These are phyloP conservation scores for Zele albiditarsus DNA, from an alignment of 2,888 invertebrate genomes.

Conservation along the genomic window DNA sequence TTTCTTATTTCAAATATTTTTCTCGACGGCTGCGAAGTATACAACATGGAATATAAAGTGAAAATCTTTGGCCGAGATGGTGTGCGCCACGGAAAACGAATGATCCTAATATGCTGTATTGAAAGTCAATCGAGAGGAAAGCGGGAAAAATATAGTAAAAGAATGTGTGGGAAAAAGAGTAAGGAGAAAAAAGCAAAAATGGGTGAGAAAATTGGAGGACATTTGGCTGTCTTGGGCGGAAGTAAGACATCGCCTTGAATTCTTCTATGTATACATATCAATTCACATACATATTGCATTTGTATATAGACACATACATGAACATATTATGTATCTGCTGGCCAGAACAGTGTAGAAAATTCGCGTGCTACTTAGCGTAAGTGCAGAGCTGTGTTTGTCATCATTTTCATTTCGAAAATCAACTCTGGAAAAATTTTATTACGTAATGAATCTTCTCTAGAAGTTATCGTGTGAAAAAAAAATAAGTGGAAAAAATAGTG, in stretches of 20 bases:
- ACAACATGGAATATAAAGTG: conserved; percentile 14
- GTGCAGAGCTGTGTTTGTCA: too few species aligned
- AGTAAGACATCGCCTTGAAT: conserved; percentile 48
- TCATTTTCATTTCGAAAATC: too few species aligned
- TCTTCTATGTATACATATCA: neutral
- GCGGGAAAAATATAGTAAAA: conserved; percentile 23
- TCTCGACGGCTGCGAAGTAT: neutral
- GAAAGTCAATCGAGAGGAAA: conserved; percentile 47
- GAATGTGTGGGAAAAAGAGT: conserved; percentile 43
- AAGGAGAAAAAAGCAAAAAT: conserved; percentile 44
- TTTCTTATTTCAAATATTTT: neutral
- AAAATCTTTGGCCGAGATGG: conserved; percentile 25
- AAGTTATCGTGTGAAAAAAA: too few species aligned
- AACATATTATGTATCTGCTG: too few species aligned
- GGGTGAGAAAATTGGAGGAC: conserved; percentile 31
- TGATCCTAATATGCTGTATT: conserved; percentile 47
- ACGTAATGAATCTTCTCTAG: too few species aligned
- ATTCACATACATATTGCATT: conserved; percentile 9
- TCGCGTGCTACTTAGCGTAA: too few species aligned
- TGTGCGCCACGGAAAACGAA: conserved; percentile 38
- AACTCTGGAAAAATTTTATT: too few species aligned
- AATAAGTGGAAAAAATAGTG: too few species aligned
- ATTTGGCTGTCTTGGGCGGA: conserved; percentile 47
- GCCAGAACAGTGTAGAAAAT: too few species aligned
- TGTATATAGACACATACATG: neutral